A percentile compares a stretch with the other conserved stretches of the same genome.
phyloP scores from a whole-genome alignment of 2,113 vertebrate genomes.

The Athene cunicularia region DNA sequence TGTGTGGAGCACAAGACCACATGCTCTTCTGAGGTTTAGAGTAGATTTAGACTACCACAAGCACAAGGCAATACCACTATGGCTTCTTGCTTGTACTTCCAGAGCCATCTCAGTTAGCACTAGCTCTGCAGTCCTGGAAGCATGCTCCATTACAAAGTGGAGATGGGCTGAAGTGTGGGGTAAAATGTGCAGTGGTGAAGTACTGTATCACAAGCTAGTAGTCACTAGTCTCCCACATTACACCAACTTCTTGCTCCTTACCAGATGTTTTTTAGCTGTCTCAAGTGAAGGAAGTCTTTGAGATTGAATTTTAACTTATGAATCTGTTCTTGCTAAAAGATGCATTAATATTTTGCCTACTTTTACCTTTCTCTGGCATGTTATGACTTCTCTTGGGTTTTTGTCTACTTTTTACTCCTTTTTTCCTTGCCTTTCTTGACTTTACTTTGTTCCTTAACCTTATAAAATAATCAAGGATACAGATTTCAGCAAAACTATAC shows the following conservation, averaged over 20 bases:
- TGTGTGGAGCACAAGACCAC: neutral
- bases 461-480: slow-evolving; percentile 50
- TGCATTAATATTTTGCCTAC: neutral
- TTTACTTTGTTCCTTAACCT: slow-evolving; percentile 44
- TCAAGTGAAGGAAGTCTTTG: neutral
- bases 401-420: neutral
- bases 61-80: neutral
- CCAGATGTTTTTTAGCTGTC: neutral
- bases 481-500: slow-evolving; percentile 34
- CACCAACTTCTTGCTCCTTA: neutral
- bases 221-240: neutral
- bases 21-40: neutral
- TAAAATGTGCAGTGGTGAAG: neutral
- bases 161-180: neutral
- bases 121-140: neutral
- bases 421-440: slow-evolving; percentile 5
- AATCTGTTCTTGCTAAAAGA: neutral
- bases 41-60: neutral
- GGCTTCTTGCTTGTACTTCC: neutral
- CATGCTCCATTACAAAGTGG: neutral
- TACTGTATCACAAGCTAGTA: neutral
- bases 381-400: neutral
- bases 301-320: neutral
- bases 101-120: neutral
- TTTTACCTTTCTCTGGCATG: neutral